These are phyloP conservation scores for Melanerpes aurifrons DNA, from an alignment of 2,113 vertebrate species.

Conservation along the genomic window DNA sequence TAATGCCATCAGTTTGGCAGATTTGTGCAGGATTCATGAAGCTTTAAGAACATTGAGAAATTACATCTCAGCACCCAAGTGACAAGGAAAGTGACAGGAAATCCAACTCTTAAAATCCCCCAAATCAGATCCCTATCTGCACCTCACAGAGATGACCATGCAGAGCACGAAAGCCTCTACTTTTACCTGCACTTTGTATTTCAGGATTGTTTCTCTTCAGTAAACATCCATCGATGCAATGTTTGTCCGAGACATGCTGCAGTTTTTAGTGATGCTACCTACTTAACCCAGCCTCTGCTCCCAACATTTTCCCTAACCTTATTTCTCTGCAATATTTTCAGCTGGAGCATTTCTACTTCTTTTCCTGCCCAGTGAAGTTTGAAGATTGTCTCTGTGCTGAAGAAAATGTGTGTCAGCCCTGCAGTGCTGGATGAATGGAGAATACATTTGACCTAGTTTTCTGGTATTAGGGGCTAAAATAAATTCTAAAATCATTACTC, in stretches of 20 bases:
- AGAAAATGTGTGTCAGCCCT: neutral
- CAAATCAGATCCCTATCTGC: neutral
- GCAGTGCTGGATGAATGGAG: conserved; percentile 1
- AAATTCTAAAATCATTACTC: neutral
- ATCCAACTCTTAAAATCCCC: neutral
- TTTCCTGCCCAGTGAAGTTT: neutral
- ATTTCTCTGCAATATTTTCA: neutral
- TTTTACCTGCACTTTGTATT: neutral
- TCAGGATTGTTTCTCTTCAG: neutral
- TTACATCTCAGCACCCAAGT: neutral
- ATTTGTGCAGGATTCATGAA: neutral
- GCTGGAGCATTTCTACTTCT: neutral
- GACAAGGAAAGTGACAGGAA: neutral
- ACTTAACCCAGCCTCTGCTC: neutral
- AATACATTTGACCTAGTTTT: conserved; percentile 27
- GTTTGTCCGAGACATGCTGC: neutral
- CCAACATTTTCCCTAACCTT: neutral
- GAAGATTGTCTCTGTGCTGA: neutral
- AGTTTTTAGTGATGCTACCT: neutral
- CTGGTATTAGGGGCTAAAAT: neutral
- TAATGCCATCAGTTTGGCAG: neutral
- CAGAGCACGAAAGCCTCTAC: neutral
- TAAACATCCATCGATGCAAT: neutral
- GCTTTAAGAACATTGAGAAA: neutral
- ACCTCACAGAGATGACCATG: neutral